Percentiles rank a stretch among this genome's conserved stretches.
Evolutionary conservation across 2,797 vertebrate species (phyloP).

Genomic region (Microctenopoma lineatum): DNA sequence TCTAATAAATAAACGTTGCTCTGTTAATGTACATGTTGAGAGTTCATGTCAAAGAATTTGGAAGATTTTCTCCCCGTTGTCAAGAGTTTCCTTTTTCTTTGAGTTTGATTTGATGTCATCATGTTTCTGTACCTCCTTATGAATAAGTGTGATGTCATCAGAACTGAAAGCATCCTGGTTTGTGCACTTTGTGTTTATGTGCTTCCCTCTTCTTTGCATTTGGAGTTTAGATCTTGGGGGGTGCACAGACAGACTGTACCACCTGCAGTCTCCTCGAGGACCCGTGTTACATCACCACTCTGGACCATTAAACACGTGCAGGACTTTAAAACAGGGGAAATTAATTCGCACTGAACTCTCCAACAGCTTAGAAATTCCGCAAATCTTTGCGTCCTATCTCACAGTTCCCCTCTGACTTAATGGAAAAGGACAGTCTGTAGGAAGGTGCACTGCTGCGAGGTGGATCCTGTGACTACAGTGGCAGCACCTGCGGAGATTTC

Average conservation of each 20-base stretch:
- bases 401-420: neutral
- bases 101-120: neutral
- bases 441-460: slow-evolving; percentile 5
- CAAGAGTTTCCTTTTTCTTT: neutral
- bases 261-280: neutral
- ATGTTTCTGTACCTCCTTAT: too few species aligned
- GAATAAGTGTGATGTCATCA: too few species aligned
- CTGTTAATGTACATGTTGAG: neutral
- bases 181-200: too few species aligned
- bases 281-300: neutral
- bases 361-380: neutral
- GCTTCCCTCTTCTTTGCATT: too few species aligned
- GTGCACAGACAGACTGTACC: neutral
- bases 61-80: neutral
- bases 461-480: slow-evolving; percentile 2
- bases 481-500: slow-evolving; percentile 64
- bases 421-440: neutral
- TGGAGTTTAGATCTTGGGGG: neutral
- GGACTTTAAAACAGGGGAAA: neutral
- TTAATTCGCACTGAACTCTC: neutral
- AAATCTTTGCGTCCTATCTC: neutral
- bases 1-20: neutral
- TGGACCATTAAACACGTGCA: neutral
- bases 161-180: too few species aligned
- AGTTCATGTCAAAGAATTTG: neutral